Percentiles rank a stretch among this genome's conserved stretches.
Conservation (phyloP, 1,140 invertebrate genomes). For the Probaryconus sp. region DNA sequence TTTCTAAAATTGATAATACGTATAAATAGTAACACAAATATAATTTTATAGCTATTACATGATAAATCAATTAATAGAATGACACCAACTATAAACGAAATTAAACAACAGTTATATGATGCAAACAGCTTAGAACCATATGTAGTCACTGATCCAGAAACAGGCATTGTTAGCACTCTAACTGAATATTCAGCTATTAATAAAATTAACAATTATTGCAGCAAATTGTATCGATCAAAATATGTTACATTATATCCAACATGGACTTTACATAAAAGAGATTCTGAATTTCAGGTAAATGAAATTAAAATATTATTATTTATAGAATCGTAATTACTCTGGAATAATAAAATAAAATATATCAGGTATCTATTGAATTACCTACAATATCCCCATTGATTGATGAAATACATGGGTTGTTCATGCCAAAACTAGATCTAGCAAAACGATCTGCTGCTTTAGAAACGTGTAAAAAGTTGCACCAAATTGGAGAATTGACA, state of each 20-base stretch:
- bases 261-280: constrained; percentile 9
- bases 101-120: not conserved
- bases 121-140: constrained; percentile 7
- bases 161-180: not conserved
- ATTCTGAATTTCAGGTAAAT: constrained; percentile 12
- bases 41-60: too few species aligned
- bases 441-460: constrained; percentile 91
- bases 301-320: too few species aligned
- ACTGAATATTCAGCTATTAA: constrained; percentile 8
- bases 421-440: constrained; percentile 71
- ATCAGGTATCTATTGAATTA: too few species aligned
- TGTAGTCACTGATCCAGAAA: not conserved
- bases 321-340: too few species aligned
- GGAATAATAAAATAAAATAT: too few species aligned
- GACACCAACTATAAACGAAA: not conserved
- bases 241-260: constrained; percentile 12
- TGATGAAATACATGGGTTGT: not conserved
- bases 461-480: constrained; percentile 84
- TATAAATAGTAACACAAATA: too few species aligned
- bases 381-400: constrained; percentile 19
- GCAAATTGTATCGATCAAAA: constrained; percentile 16
- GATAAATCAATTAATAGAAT: too few species aligned
- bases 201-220: constrained; percentile 23
- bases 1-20: too few species aligned
- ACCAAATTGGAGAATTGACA: constrained; percentile 87